Conservation (phyloP, 2,797 vertebrate genomes). For the Pangasius sanitwongsei region DNA sequence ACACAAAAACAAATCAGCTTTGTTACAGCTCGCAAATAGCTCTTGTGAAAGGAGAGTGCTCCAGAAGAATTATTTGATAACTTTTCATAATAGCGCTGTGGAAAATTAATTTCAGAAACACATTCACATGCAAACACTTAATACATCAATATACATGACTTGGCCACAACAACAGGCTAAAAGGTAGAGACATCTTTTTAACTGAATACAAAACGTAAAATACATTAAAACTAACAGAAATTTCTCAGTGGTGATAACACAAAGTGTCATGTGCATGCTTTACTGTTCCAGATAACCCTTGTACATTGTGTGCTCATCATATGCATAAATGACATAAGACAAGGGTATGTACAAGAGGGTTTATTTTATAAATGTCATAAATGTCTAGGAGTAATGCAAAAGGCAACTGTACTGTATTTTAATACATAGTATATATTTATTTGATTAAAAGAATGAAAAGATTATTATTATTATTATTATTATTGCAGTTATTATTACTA, state of each 20-base stretch:
- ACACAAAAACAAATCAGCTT: conserved; percentile 30
- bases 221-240: background rate
- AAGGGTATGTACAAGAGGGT: background rate
- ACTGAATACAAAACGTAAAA: background rate
- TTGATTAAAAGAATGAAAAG: background rate
- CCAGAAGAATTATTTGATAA: background rate
- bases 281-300: background rate
- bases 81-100: background rate
- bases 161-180: background rate
- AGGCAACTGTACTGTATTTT: background rate
- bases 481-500: background rate
- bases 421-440: background rate
- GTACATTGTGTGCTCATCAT: background rate
- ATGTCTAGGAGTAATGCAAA: background rate
- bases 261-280: background rate
- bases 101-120: conserved; percentile 29
- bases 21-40: conserved; percentile 16
- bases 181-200: background rate
- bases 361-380: background rate
- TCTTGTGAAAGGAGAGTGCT: conserved; percentile 9
- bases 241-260: background rate
- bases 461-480: no score
- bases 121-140: background rate
- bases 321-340: background rate
- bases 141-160: background rate